Evolutionary conservation across 2,797 vertebrate species (phyloP), one percentile per base, ranked within the genome.

Genomic region (Crocodylus rhombifer): DNA sequence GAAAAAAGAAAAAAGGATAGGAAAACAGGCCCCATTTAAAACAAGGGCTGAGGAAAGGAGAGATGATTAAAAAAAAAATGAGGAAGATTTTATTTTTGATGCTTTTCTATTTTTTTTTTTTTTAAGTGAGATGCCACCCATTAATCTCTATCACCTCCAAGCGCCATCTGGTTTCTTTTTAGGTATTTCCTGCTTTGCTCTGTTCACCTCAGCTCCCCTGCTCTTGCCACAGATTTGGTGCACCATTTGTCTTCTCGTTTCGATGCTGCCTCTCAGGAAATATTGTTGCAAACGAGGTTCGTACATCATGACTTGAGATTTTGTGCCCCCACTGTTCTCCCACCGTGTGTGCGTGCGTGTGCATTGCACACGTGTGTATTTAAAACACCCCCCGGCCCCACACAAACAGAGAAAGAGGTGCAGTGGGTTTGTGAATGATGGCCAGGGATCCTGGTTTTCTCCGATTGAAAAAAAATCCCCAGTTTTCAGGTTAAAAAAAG

Each of bases 211-310:
- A 0, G 62, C 57, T 95, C 92, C 76, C 86, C 67, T 90, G 2
- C 78, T 81, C 84, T 95, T 82, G 77, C 80, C 56, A 67, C 77
- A 81, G 81, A 79, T 87, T 86, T 91, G 51, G 14, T 0, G 18
- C 73, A 63, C 42, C 8, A 91, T 96, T 96, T 87, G 85, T 97
- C 93, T 95, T 96, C 77, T 94, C 88, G 95, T 97, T 97, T 84
- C 88, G 97, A 97, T 98, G 97, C 71, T 97, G 95, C 84, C 94
- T 96, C 96, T 95, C 92, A 86, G 87, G 33, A 93, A 88, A 92
- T 89, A 93, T 95, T 71, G 64, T 95, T 84, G 91, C 91, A 95
- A 87, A 80, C 0, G 33, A 60, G 55, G 92, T 94, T 95, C 96
- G 71, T 92, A 80, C 75, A 84, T 95, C 64, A 93, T 89, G 87